Evolutionary conservation across 2,113 vertebrate genomes (phyloP).

Genomic region (Nycticryphes semicollaris): DNA sequence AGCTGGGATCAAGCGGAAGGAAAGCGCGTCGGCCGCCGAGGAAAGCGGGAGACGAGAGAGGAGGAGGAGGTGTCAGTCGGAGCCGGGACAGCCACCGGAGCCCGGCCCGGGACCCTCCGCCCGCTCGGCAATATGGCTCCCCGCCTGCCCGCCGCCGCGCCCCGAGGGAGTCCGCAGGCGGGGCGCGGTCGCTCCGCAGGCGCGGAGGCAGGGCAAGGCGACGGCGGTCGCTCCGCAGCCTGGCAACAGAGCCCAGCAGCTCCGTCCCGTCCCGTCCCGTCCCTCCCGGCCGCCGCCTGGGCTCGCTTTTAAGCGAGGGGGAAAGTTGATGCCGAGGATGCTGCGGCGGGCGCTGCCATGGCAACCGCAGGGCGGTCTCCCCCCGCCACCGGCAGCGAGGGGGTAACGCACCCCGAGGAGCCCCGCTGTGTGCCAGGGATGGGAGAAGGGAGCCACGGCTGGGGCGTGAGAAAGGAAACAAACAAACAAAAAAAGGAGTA

Average conservation of each 20-base stretch:
- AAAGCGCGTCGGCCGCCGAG: background rate
- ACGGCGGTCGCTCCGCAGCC: background rate
- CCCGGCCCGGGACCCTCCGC: background rate
- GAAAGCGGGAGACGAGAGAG: background rate
- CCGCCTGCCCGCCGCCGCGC: background rate
- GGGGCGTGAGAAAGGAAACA: background rate
- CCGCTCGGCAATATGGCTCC: background rate
- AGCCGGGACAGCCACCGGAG: background rate
- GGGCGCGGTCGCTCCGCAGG: background rate
- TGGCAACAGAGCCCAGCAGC: rapidly evolving
- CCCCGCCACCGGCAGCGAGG: too few relatives aligned
- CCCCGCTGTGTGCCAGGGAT: background rate
- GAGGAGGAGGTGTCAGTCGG: rapidly evolving
- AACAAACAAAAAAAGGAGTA: background rate
- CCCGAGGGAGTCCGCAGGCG: background rate
- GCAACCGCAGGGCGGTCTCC: constrained; percentile 32
- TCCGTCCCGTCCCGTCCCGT: background rate
- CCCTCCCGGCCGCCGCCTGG: background rate
- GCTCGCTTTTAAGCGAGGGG: constrained; percentile 8
- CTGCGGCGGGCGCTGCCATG: constrained; percentile 61
- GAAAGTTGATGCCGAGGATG: constrained; percentile 69
- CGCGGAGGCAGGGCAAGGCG: background rate
- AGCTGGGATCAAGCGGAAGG: background rate
- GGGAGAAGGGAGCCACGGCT: background rate
- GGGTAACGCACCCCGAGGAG: background rate